Base-by-base conservation (phyloP, 2,113 vertebrate genomes). In the Cyprinodon brontotheroides region DNA sequence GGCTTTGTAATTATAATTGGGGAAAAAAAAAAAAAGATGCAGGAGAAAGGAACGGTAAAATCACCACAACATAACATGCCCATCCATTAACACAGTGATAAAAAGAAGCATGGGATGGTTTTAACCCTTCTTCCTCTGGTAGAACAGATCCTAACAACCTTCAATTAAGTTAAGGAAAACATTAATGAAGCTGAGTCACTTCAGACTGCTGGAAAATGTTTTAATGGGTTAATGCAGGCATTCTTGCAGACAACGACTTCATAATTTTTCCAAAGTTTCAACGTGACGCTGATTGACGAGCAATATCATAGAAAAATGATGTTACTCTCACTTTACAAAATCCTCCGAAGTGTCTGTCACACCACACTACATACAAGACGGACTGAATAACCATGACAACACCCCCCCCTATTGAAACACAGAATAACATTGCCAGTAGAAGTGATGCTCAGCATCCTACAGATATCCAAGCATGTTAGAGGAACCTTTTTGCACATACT, bases 221-320 rank as follows among this genome's bases (percentile, higher is more conserved):
- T 94, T 94, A 94, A 93, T 94, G 93, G 92, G 91, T 93, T 89
- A 93, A 92, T 91, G 91, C 91, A 90, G 92, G 90, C 90, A 92
- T 93, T 91, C 88, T 91, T 89, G 79, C 87, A 90, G 83, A 91
- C 89, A 89, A 91, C 85, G 87, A 87, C 84, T 92, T 92, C 81
- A 76, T 87, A 66, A 83, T 61, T 88, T 77, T 82, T 90, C 77
- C 86, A 84, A 84, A 72, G n/a, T 85, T 86, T 85, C 88, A 90
- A 89, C 87, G 88, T 83, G 86, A 92, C 72, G 87, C 88, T 76
- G 83, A 86, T 87, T 61, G 84, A 86, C 81, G 88, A 90, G 89
- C 77, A 88, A 84, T 61, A 90, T 84, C 86, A 88, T 86, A 77
- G 84, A 89, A 89, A 90, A 92, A 90, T 83, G 89, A 87, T 83